Evolutionary conservation across 2,113 vertebrate species (phyloP).

Genomic region (Pycnonotus jocosus): DNA sequence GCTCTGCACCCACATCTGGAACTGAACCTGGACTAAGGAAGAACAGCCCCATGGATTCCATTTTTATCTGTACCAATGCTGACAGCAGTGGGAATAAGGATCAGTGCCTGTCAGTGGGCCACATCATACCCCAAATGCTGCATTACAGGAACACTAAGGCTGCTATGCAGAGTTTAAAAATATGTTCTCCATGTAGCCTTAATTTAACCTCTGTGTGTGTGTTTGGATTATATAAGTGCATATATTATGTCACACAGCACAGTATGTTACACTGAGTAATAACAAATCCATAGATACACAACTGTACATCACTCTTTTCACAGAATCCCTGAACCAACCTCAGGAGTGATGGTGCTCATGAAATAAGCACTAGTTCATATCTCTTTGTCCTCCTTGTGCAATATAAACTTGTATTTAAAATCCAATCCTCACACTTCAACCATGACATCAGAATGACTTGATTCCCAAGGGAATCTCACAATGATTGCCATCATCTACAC

Average conservation of each 20-base stretch:
- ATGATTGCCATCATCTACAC: fast-evolving
- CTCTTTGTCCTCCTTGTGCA: background rate
- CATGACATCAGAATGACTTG: background rate
- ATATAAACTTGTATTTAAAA: background rate
- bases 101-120: background rate
- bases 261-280: background rate
- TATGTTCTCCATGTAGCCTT: background rate
- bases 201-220: background rate
- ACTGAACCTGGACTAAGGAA: background rate
- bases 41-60: background rate
- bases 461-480: background rate
- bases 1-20: background rate
- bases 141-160: background rate
- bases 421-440: background rate
- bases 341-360: background rate
- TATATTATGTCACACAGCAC: background rate
- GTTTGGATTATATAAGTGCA: background rate
- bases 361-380: background rate
- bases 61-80: background rate
- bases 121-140: background rate
- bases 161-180: background rate
- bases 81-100: background rate
- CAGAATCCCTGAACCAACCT: background rate
- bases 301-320: background rate
- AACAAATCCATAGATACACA: background rate